Base-by-base conservation (phyloP, 2,113 vertebrate species). In the Taxidea taxus region DNA sequence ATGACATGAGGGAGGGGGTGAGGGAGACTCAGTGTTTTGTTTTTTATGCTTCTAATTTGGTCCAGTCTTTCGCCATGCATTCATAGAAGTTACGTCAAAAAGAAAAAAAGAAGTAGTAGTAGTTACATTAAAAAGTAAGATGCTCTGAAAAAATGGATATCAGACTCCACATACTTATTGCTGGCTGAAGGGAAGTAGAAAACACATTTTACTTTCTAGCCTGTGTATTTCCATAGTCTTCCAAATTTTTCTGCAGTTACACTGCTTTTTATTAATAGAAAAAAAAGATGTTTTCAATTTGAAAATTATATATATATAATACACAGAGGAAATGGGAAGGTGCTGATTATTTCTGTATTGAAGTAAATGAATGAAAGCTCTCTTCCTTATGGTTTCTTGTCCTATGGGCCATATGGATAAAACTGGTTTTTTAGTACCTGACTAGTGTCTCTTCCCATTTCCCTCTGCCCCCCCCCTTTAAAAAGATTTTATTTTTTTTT, bases 191-290 rank as follows among this genome's bases (percentile, higher is more conserved):
- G 75, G 1, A 23, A 89, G 15, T 78, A 56, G 86, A 82, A 89
- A 80, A 64, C 23, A 92, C 13, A 78, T 89, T 91, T 96, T 92
- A 75, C 62, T 88, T 87, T 62, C 18, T 47, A 31, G 66, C 77
- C 6, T 47, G 10, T 70, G 23, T 96, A 42, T 87, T 83, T 95
- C 86, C 84, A 54, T 47, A 47, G 62, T 97, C 34, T 94, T 96
- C 34, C 18, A 10, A 16, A 23, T 49, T 47, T 89, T 89, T 93
- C 34, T 64, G 42, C 31, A 82, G 2, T 87, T 56, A 29, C 37
- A 21, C 88, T 88, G 39, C 51, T 87, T 89, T 95, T 20, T 97
- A 74, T 87, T 68, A 78, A 78, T 49, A 82, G n/a, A 92, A 37
- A 56, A 49, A 75, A 31, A 54, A 49, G 44, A 42, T 27, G 37